These are phyloP conservation scores for Nannospalax galili DNA, from an alignment of 2,113 vertebrate species.

Conservation along the genomic window DNA sequence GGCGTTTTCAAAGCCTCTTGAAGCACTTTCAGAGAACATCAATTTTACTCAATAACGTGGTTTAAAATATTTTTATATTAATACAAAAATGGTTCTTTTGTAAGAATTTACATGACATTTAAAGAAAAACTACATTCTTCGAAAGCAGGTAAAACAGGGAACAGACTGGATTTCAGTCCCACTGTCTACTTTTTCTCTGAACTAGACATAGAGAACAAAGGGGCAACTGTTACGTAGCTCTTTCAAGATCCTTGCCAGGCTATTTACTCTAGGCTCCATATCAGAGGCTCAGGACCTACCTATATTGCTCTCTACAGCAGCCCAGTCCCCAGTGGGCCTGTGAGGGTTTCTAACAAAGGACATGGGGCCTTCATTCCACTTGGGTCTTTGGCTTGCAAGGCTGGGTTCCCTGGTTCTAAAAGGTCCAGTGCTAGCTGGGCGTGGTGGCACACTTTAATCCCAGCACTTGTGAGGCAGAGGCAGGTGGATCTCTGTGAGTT, in stretches of 20 bases:
- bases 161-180: background rate
- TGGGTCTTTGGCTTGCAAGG: background rate
- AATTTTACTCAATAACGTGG: background rate
- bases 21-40: background rate
- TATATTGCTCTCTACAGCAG: background rate
- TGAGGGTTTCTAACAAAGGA: slow-evolving; percentile 1
- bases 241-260: background rate
- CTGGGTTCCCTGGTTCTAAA: background rate
- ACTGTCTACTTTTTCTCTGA: background rate
- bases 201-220: background rate
- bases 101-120: background rate
- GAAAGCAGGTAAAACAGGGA: background rate
- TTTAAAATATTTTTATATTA: slow-evolving; percentile 16
- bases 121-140: slow-evolving; percentile 50
- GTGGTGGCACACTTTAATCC: too few relatives aligned
- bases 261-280: background rate
- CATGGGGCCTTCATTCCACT: background rate
- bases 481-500: too few relatives aligned
- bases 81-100: background rate
- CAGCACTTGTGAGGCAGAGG: too few relatives aligned
- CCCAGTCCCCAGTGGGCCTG: background rate
- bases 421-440: too few relatives aligned
- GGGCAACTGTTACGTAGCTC: background rate
- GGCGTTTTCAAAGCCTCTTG: background rate
- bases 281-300: background rate